Evolutionary conservation across 1,140 invertebrate genomes (phyloP), one percentile per base, ranked within the genome.

Genomic region (Pseudobourletiella spinata): DNA sequence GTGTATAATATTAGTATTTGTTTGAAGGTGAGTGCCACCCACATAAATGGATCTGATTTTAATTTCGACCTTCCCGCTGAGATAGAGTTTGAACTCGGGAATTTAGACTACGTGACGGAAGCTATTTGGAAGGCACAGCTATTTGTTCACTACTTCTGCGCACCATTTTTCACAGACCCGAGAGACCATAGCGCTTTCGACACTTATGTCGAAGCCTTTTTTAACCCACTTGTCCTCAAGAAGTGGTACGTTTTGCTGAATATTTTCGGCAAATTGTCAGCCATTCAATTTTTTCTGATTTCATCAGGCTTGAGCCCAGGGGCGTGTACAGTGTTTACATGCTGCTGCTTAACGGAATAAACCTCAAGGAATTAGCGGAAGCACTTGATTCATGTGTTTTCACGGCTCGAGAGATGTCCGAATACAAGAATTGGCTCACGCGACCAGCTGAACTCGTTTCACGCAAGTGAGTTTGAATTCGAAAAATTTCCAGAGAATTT

Each of bases 231-330:
- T 14, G 25, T 28, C 3, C 26, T 14, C 14, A 28, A 25, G 15
- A 54, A 54, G 30, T 54, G 50, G 50, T 54, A 54, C 4, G 50
- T 30, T 3, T 48, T n/a, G n/a, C n/a, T n/a, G n/a, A n/a, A 18
- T 42, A n/a, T n/a, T n/a, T n/a, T n/a, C n/a, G 35, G 35, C 14
- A 42, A 18, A 42, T 42, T 42, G 18, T 14, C 35, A 14, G 35
- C 18, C n/a, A n/a, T n/a, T n/a, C n/a, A n/a, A n/a, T n/a, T n/a
- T n/a, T n/a, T 54, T 54, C 22, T 48, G 22, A 11, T 48, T 48
- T 18, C 6, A 22, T 26, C 8, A 54, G 50, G 50, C 6, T 8
- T 54, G 14, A 16, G 8, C 50, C 50, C 15, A 25, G 30, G 20
- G 15, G 15, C 6, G 50, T 28, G 6, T 20, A 54, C 50, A 4